These are phyloP conservation scores for Carassius auratus DNA, from an alignment of 2,113 vertebrate species.

Conservation along the genomic window DNA sequence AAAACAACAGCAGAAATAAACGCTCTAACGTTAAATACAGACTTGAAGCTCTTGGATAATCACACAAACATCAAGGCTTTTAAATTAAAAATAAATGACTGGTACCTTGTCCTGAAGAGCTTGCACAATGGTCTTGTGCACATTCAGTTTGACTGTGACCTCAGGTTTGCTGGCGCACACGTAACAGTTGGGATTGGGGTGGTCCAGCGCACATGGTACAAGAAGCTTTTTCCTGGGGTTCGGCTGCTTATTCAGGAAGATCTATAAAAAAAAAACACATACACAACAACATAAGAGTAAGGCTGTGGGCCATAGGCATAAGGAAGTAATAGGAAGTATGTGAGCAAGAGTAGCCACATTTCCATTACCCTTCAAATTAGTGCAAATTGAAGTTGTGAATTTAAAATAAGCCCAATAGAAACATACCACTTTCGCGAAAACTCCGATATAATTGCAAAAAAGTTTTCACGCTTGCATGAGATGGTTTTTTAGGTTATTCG, in stretches of 20 bases:
- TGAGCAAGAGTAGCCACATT: too few species aligned
- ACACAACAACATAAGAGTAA: not conserved
- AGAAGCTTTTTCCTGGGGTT: slow-evolving; percentile 96
- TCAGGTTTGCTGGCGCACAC: slow-evolving; percentile 94
- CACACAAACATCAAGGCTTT: not conserved
- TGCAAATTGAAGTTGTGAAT: not conserved
- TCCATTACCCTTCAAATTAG: too few species aligned
- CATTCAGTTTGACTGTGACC: slow-evolving; percentile 92
- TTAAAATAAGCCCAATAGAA: too few species aligned
- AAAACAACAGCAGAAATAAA: not conserved
- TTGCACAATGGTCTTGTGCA: slow-evolving; percentile 87
- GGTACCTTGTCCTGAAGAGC: slow-evolving; percentile 90
- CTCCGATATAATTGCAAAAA: too few species aligned
- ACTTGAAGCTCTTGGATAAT: not conserved
- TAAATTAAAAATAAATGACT: not conserved
- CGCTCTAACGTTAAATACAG: not conserved
- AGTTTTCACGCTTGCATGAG: too few species aligned
- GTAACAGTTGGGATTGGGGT: slow-evolving; percentile 88
- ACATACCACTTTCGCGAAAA: too few species aligned
- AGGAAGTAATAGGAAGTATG: not conserved
- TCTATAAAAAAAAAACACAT: slow-evolving; percentile 70
- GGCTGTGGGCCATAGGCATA: not conserved
- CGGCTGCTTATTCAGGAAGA: slow-evolving; percentile 97
- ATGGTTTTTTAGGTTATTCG: too few species aligned
- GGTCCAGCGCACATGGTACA: slow-evolving; percentile 92